Evolutionary conservation across 2,888 invertebrate species (phyloP).

Genomic region (Slavum lentiscoides): DNA sequence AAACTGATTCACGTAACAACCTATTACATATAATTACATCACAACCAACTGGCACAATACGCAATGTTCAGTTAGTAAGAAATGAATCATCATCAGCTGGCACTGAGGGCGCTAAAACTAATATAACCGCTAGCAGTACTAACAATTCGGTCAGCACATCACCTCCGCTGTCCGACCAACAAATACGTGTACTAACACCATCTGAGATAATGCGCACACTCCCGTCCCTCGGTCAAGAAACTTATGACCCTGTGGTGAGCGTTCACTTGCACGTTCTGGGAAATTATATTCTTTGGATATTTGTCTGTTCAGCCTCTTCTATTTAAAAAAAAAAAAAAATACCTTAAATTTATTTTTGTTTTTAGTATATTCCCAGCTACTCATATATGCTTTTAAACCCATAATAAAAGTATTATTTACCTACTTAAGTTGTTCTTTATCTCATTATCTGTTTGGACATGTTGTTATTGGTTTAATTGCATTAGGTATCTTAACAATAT

Average conservation of each 20-base stretch:
- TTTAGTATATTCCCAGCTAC: conserved; percentile 44
- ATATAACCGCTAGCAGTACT: conserved; percentile 54
- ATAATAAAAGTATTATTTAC: conserved; percentile 9
- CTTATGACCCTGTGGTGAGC: conserved; percentile 63
- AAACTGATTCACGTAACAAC: conserved; percentile 53
- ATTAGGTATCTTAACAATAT: conserved; percentile 14
- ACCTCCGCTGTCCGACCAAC: conserved; percentile 67
- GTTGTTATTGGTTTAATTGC: conserved; percentile 13
- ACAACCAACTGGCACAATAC: conserved; percentile 48
- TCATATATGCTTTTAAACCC: conserved; percentile 42
- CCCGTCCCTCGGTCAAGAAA: conserved; percentile 76
- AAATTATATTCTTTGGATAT: conserved; percentile 55
- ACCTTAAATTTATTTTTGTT: conserved; percentile 39
- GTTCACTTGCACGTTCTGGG: conserved; percentile 55
- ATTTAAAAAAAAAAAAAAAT: conserved; percentile 49
- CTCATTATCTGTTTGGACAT: background rate
- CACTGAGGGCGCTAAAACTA: conserved; percentile 55
- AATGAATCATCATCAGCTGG: conserved; percentile 55
- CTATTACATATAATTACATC: conserved; percentile 55
- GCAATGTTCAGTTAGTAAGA: conserved; percentile 54
- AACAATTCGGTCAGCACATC: conserved; percentile 54
- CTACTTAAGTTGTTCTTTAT: conserved; percentile 13
- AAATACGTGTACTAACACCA: conserved; percentile 85
- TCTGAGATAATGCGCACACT: conserved; percentile 89
- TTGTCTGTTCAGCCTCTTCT: conserved; percentile 44